A percentile compares a stretch with the other conserved stretches of the same genome.
These are phyloP conservation scores for Anagrus nilaparvatae DNA, from an alignment of 1,140 invertebrate species.

Conservation along the genomic window DNA sequence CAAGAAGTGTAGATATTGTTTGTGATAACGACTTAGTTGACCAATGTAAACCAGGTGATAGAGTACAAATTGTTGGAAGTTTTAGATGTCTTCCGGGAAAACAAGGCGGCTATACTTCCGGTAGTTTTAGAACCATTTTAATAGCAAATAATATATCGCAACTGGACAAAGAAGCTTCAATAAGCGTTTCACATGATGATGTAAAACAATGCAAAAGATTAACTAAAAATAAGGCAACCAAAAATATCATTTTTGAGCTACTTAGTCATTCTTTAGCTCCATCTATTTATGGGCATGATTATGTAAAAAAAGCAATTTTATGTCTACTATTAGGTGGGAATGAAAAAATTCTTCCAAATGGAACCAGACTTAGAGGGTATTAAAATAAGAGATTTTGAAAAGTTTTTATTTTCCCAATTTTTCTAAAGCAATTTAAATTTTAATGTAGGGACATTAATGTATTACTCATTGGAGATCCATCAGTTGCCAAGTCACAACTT, in stretches of 20 bases:
- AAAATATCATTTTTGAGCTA: constrained; percentile 85
- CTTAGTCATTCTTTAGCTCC: constrained; percentile 90
- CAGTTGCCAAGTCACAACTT: constrained; percentile 97
- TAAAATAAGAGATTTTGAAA: too few species aligned
- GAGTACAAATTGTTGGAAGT: constrained; percentile 89
- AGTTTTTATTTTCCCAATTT: too few species aligned
- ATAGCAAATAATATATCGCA: constrained; percentile 89
- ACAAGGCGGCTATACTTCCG: constrained; percentile 85
- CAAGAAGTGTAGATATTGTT: constrained; percentile 88
- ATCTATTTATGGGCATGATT: constrained; percentile 95
- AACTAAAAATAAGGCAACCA: constrained; percentile 52
- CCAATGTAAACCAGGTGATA: constrained; percentile 90
- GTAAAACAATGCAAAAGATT: constrained; percentile 84
- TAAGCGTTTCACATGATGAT: constrained; percentile 80
- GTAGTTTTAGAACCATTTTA: constrained; percentile 89
- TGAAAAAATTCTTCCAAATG: constrained; percentile 93
- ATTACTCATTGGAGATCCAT: constrained; percentile 95
- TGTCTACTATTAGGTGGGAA: constrained; percentile 91
- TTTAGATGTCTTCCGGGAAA: constrained; percentile 92
- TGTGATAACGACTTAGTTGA: constrained; percentile 97
- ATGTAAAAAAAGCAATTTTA: constrained; percentile 93
- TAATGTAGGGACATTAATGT: constrained; percentile 88
- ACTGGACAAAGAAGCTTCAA: constrained; percentile 79
- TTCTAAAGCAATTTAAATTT: too few species aligned
- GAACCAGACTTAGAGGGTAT: constrained; percentile 88